phyloP scores from a whole-genome alignment of 92 coral and sea anemone species.

The Epizoanthus ramosus region DNA sequence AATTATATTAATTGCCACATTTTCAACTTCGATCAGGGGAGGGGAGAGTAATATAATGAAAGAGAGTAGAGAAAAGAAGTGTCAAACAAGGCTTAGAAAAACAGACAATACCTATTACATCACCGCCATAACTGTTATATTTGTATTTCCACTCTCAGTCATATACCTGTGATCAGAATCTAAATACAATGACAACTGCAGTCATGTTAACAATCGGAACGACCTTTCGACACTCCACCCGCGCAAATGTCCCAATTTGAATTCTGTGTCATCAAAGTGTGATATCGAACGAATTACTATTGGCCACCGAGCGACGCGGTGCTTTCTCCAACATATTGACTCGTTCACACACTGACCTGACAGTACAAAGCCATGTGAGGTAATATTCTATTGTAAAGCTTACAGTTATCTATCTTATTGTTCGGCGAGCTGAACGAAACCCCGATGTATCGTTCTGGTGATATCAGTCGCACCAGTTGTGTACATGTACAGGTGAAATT shows the following conservation, averaged over 20 bases:
- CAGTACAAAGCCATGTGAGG: neutral
- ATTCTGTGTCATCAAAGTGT: neutral
- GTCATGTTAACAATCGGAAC: constrained; percentile 12
- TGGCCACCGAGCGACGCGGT: constrained; percentile 2
- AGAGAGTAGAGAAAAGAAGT: no score
- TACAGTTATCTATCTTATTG: neutral
- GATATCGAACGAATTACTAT: neutral
- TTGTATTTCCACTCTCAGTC: neutral
- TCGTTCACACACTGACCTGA: neutral
- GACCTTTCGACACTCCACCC: constrained; percentile 28
- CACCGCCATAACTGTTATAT: no score
- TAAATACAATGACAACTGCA: neutral
- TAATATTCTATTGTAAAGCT: neutral
- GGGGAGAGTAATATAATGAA: no score
- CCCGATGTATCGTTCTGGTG: neutral
- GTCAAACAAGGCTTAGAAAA: no score
- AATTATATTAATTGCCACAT: no score
- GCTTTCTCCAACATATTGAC: neutral
- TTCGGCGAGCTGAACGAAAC: neutral
- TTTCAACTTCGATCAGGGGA: no score
- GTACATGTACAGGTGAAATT: neutral
- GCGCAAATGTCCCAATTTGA: neutral
- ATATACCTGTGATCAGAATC: neutral
- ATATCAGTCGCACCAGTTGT: neutral
- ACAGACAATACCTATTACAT: no score